Evolutionary conservation across 2,797 vertebrate genomes (phyloP), one percentile per base, ranked within the genome.

Genomic region (Acanthurus lineatus): DNA sequence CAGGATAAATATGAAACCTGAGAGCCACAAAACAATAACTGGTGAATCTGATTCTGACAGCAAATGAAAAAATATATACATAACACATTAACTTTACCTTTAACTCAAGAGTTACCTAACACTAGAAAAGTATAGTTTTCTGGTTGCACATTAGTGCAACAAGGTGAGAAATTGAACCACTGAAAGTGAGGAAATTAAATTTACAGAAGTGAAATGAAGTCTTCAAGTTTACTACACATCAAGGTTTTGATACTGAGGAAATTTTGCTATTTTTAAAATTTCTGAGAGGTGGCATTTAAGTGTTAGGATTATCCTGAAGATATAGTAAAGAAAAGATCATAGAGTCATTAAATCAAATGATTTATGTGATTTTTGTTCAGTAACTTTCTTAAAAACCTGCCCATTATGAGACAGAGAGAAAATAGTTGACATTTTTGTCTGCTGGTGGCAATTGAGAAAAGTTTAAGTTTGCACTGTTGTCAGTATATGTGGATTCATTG

Each of bases 1-100:
- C 38, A 35, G 19, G 69, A 86, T 80, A 47, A 73, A 77, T 67
- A 62, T 69, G 16, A 75, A 44, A 48, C 49, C 5, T 38, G 14
- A 22, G 20, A 65, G 68, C 20, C 52, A 57, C 28, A 70, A 48
- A 57, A 57, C 53, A 56, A 11, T 40, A 28, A 38, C 42, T 15
- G 6, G 35, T 32, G 12, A 57, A 9, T 61, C 25, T 11, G 19
- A 61, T 35, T 76, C 14, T 35, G 14, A 22, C 44, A 47, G 35
- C 8, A 19, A 1, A 22, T 9, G 54, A 20, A 49, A 19, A 45
- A 64, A 1, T 9, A 11, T 3, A 15, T 11, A 3, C 7, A 28
- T 51, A 32, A 32, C 28, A 32, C 0, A 4, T n/a, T 19, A 48
- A 48, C 45, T 15, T 47, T 17, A n/a, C 48, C 48, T n/a, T 49